Percentiles rank a stretch among this genome's conserved stretches.
Conservation (phyloP, 2,797 vertebrate species). For the Ispidina picta region DNA sequence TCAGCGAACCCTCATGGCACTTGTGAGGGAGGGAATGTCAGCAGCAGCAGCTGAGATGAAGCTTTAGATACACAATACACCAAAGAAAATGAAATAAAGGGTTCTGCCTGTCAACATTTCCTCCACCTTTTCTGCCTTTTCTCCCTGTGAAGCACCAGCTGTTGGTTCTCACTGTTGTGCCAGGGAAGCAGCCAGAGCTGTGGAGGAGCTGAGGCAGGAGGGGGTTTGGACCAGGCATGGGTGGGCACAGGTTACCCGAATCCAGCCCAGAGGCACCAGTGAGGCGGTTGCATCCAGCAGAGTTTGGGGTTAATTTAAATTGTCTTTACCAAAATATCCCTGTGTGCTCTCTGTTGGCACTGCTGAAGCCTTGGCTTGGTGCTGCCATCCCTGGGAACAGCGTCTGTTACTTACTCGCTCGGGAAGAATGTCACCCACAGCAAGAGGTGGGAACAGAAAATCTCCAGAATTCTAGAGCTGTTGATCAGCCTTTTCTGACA, state of each 20-base stretch:
- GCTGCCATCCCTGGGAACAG: background rate
- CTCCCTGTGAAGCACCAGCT: background rate
- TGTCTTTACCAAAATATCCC: background rate
- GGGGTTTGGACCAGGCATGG: background rate
- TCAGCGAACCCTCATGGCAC: background rate
- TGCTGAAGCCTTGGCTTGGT: background rate
- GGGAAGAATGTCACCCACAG: background rate
- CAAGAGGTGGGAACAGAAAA: background rate
- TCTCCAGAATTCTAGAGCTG: background rate
- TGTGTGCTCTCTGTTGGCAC: background rate
- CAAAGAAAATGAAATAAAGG: constrained; percentile 16
- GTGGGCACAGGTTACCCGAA: background rate
- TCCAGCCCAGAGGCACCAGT: background rate
- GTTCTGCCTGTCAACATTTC: background rate
- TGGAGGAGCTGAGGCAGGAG: background rate
- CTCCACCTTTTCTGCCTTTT: background rate
- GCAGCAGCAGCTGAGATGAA: constrained; percentile 18
- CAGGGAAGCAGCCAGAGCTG: background rate
- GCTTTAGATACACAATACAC: background rate
- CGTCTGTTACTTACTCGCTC: background rate
- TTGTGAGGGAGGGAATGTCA: constrained; percentile 15
- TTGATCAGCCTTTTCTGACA: background rate
- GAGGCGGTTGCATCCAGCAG: background rate
- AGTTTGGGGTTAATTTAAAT: background rate
- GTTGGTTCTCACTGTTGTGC: background rate